These are phyloP conservation scores for Elmis aenea DNA, from an alignment of 2,888 invertebrate genomes.

Conservation along the genomic window DNA sequence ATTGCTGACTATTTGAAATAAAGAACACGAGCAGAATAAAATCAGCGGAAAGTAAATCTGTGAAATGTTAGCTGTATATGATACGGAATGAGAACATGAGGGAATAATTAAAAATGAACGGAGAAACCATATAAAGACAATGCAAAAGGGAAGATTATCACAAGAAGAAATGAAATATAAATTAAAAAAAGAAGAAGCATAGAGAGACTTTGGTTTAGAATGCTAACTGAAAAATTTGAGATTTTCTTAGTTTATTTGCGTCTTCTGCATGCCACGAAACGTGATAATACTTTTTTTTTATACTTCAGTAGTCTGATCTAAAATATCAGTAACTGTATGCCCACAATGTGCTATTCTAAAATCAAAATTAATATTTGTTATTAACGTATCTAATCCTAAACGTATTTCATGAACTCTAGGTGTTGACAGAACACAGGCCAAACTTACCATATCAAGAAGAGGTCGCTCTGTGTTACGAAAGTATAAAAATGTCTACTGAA, in stretches of 20 bases:
- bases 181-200: too few relatives aligned
- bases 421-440: conserved; percentile 94
- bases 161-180: too few relatives aligned
- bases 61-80: too few relatives aligned
- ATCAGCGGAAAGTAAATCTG: too few relatives aligned
- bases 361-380: conserved; percentile 92
- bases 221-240: too few relatives aligned
- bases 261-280: conserved; percentile 95
- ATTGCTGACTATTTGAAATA: too few relatives aligned
- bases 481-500: conserved; percentile 89
- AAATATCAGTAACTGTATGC: conserved; percentile 88
- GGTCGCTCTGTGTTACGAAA: conserved; percentile 82
- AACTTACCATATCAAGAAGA: conserved; percentile 86
- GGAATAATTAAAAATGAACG: too few relatives aligned
- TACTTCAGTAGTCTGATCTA: conserved; percentile 92
- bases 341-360: conserved; percentile 97
- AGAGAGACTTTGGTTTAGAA: too few relatives aligned
- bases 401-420: conserved; percentile 96
- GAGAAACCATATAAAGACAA: too few relatives aligned
- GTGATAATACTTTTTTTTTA: conserved; percentile 88
- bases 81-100: too few relatives aligned
- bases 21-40: too few relatives aligned
- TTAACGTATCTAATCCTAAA: conserved; percentile 93
- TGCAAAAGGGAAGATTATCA: too few relatives aligned
- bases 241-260: conserved; percentile 87